phyloP scores from a whole-genome alignment of 2,797 vertebrate genomes.

The Gobio occitaniae region DNA sequence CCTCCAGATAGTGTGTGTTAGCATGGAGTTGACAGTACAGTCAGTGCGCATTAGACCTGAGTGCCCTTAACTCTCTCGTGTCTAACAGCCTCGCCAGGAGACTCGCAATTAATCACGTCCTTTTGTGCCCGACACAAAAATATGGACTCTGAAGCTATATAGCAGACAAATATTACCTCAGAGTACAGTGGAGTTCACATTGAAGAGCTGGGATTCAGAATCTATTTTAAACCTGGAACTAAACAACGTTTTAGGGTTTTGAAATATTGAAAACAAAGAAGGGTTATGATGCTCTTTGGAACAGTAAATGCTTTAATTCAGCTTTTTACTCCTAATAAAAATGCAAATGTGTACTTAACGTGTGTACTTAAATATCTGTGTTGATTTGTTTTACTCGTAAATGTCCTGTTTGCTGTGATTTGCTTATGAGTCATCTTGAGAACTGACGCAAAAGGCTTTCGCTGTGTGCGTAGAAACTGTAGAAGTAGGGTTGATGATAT shows the following conservation, averaged over 20 bases:
- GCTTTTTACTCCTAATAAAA: background rate
- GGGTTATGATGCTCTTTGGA: background rate
- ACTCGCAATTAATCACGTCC: conserved; percentile 20
- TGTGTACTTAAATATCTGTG: background rate
- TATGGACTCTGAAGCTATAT: background rate
- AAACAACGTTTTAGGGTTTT: background rate
- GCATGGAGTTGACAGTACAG: conserved; percentile 36
- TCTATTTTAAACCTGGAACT: background rate
- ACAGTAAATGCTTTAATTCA: background rate
- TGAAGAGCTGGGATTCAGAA: conserved; percentile 2
- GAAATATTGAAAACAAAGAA: background rate
- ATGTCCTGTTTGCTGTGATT: background rate
- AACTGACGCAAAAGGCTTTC: conserved; percentile 1
- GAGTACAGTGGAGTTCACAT: background rate
- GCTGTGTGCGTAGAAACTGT: background rate
- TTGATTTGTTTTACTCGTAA: background rate
- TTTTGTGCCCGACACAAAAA: conserved; percentile 26
- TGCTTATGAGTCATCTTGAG: conserved; percentile 3
- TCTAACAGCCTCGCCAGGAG: conserved; percentile 2
- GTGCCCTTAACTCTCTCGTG: conserved; percentile 23
- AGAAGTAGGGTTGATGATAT: conserved; percentile 17
- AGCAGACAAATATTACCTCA: background rate
- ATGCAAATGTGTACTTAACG: background rate
- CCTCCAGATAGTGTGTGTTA: conserved; percentile 30
- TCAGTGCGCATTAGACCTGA: conserved; percentile 28